Base-by-base conservation (phyloP, 2,888 invertebrate genomes). In the Pasiphila rectangulata region DNA sequence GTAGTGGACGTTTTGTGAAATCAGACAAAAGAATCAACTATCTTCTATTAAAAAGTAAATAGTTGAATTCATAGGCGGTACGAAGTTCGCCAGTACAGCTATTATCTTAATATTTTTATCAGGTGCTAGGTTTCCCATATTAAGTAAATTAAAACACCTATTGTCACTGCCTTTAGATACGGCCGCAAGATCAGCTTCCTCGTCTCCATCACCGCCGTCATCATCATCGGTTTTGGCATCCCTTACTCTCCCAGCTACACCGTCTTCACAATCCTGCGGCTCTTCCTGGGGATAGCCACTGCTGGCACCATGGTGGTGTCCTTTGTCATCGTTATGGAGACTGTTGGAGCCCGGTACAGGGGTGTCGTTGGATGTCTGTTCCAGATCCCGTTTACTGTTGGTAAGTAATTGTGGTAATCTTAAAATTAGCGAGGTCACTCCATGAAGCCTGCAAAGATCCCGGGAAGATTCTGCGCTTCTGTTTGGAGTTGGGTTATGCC, bases 241-340 rank as follows among this genome's bases (percentile, higher is more conserved):
- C 93, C 94, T 0, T 89, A 93, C 59, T 90, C 93, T 0, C 93
- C 94, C 0, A 92, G 90, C 64, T 89, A 83, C 63, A 67, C 54
- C 12, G 56, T 71, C 3, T 94, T 95, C 71, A 90, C 94, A 2
- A 27, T 91, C 0, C 80, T 93, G 24, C 83, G 95, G 52, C 93
- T 95, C 70, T 68, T 94, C 34, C 90, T 92, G 9, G 95, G 94
- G 0, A 67, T 94, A 43, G 93, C 93, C n/a, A 93, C 94, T 0
- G 94, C 95, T 4, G 96, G 95, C 19, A 94, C 94, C 4, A 96
- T 96, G 94, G 93, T 94, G 29, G 93, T 94, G 32, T 92, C 92
- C 56, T 93, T 93, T 60, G 93, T 93, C 1, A 83, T 93, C 12
- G 79, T 93, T 16, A 92, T 93, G 92, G 93, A 93, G 64, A 79